Percentiles rank a stretch among this genome's conserved stretches.
phyloP scores from a whole-genome alignment of 2,797 vertebrate genomes.

The Ceryle rudis region DNA sequence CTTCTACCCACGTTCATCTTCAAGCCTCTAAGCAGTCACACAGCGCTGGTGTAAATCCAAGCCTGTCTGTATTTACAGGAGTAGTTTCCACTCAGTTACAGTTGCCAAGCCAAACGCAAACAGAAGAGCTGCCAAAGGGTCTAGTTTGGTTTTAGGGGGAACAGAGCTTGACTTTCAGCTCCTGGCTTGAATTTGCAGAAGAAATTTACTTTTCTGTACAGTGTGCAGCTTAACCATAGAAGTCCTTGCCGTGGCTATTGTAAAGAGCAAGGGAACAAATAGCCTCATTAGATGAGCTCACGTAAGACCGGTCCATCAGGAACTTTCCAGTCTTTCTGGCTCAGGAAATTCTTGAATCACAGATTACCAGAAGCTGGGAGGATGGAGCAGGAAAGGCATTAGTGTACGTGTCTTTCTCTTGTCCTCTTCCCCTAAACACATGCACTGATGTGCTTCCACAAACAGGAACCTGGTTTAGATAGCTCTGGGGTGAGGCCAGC shows the following conservation, averaged over 20 bases:
- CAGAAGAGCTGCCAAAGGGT: background rate
- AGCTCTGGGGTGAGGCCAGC: background rate
- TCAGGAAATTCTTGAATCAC: constrained; percentile 14
- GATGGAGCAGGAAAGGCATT: background rate
- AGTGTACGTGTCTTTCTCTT: background rate
- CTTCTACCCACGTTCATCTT: background rate
- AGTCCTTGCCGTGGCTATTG: background rate
- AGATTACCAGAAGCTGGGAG: background rate
- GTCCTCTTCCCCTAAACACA: background rate
- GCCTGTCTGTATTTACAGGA: background rate
- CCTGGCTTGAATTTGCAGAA: background rate
- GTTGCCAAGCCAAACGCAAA: constrained; percentile 19
- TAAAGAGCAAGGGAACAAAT: constrained; percentile 7
- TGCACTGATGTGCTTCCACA: background rate
- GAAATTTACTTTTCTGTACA: background rate
- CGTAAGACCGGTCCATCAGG: background rate
- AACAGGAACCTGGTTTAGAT: background rate
- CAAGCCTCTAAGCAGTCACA: background rate
- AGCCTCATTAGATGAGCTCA: background rate
- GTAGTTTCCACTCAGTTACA: background rate
- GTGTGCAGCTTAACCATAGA: background rate
- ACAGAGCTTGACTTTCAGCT: background rate
- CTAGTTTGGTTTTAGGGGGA: background rate
- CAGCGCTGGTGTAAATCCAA: background rate
- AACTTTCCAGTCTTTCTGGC: constrained; percentile 11